Conservation (phyloP, 2,113 vertebrate genomes). For the Bujurquina vittata region DNA sequence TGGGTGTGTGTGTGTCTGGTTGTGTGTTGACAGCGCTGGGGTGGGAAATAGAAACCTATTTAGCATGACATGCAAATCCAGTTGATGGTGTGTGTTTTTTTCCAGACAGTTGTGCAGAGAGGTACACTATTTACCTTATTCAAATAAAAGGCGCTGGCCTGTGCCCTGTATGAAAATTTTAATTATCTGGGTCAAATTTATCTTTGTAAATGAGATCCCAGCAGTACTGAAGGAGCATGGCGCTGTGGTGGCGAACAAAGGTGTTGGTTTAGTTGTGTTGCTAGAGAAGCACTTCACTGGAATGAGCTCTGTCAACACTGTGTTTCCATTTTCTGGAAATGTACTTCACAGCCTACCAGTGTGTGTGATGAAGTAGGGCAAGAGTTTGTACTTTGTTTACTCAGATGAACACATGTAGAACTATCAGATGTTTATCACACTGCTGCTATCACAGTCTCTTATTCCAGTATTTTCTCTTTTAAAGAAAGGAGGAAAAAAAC, state of each 20-base stretch:
- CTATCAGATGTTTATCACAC: not conserved
- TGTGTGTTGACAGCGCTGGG: not conserved
- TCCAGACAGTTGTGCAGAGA: not conserved
- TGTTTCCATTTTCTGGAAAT: not conserved
- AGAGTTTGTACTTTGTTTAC: not conserved
- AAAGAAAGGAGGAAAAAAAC: not conserved
- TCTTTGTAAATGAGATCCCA: not conserved
- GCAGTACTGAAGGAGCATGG: not conserved
- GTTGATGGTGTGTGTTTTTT: conserved; percentile 8
- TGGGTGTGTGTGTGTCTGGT: not conserved
- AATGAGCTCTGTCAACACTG: not conserved
- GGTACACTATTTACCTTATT: conserved; percentile 26
- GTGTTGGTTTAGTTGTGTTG: not conserved
- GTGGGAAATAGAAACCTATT: conserved; percentile 61
- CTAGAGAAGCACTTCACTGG: not conserved
- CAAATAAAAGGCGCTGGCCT: conserved; percentile 45
- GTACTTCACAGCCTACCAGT: not conserved
- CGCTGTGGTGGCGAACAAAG: not conserved
- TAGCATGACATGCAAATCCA: conserved; percentile 50
- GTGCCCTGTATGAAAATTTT: conserved; percentile 23
- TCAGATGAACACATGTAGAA: not conserved
- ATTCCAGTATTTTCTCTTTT: not conserved
- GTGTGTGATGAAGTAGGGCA: not conserved
- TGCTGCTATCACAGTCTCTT: not conserved
- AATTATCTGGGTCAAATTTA: not conserved